phyloP scores from a whole-genome alignment of 1,140 invertebrate genomes.

The Hermetia illucens region DNA sequence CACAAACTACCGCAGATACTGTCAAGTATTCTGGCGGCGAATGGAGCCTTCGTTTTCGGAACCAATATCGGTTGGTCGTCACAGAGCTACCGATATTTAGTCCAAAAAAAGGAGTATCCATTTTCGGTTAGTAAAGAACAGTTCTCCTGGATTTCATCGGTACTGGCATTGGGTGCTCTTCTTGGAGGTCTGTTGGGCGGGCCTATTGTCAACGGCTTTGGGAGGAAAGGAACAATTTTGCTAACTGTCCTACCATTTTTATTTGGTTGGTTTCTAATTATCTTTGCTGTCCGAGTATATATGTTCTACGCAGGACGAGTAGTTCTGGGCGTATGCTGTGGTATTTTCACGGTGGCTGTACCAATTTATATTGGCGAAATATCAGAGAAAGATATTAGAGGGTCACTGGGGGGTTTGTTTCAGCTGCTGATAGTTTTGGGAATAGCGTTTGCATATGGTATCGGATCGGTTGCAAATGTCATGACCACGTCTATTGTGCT shows the following conservation, averaged over 20 bases:
- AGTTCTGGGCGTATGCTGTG: conserved; percentile 42
- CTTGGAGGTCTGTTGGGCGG: no score
- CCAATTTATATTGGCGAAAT: conserved; percentile 58
- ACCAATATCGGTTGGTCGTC: no score
- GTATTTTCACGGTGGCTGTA: conserved; percentile 48
- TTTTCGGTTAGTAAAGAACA: no score
- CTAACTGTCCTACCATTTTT: conserved; percentile 42
- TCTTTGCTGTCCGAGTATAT: conserved; percentile 35
- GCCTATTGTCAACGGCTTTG: conserved; percentile 43
- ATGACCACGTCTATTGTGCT: no score
- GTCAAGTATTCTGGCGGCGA: no score
- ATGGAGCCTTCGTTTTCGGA: no score
- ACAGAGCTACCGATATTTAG: no score
- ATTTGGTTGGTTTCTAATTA: conserved; percentile 46
- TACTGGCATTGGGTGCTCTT: no score
- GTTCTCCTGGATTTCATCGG: no score
- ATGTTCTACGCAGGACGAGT: conserved; percentile 49
- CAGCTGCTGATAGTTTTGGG: conserved; percentile 51
- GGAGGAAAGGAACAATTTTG: conserved; percentile 46
- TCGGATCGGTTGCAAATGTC: no score
- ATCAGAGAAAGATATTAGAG: conserved; percentile 46
- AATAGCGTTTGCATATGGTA: conserved; percentile 40
- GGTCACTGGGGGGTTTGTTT: conserved; percentile 48
- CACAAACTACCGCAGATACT: no score
- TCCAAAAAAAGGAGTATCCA: no score